Evolutionary conservation across 2,888 invertebrate genomes (phyloP), one percentile per base, ranked within the genome.

Genomic region (Hemithea aestivaria): DNA sequence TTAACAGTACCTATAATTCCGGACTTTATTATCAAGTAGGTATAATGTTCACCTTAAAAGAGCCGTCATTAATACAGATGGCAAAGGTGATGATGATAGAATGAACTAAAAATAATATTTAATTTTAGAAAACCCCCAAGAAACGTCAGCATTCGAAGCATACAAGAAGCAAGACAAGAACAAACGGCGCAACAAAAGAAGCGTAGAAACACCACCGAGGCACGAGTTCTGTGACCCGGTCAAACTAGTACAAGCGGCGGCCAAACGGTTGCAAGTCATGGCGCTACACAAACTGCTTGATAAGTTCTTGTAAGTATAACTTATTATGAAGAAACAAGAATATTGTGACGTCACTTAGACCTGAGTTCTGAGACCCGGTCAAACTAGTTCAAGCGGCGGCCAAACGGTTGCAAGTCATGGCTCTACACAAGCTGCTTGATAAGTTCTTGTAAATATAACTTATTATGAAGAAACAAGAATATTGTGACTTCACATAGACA

Each of bases 301-400:
- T 27, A 85, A 88, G 50, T 84, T 73, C 56, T 83, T 72, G 87
- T 79, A 42, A 75, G 82, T 71, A 11, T 10, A 27, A 6, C 7
- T 1, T 7, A 11, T 1, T 20, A 2, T 9, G 1, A 8, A 6
- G 5, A 16, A 16, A 5, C 16, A 4, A n/a, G n/a, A n/a, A n/a
- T n/a, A n/a, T n/a, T n/a, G n/a, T n/a, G n/a, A 61, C 72, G 0
- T 64, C 68, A 2, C 62, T 67, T 12, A 58, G 66, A 2, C 66
- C 67, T 32, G 1, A 67, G n/a, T 69, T 76, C 58, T 81, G 78
- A 45, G 89, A 90, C 66, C 89, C 90, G 1, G 76, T 91, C 26
- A 76, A 89, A 51, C 63, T 90, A 43, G 78, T 91, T 44, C 89
- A 89, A 48, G 89, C 90, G 21, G 63, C 88, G 1, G 88, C 90